Percentiles rank a stretch among this genome's conserved stretches.
phyloP scores from a whole-genome alignment of 2,797 vertebrate species.

The Rhinichthys osculus region DNA sequence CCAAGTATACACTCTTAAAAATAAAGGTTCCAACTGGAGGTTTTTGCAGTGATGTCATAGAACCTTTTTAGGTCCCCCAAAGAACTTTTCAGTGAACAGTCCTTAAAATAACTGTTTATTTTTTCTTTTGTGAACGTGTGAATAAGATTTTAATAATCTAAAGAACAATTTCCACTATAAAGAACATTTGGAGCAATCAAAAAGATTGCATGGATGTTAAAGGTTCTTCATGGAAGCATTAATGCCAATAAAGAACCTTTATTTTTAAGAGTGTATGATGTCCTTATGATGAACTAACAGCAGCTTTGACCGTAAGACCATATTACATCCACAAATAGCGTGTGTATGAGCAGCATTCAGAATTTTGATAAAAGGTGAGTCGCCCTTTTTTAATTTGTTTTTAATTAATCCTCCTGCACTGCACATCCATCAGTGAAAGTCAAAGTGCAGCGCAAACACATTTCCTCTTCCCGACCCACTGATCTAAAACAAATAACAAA shows the following conservation, averaged over 20 bases:
- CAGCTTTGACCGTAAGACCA: background rate
- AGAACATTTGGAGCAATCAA: background rate
- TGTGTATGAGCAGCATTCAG: background rate
- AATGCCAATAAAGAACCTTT: background rate
- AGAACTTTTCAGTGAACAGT: background rate
- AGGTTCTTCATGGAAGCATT: background rate
- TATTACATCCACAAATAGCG: background rate
- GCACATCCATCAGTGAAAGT: slow-evolving; percentile 41
- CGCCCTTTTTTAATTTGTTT: slow-evolving; percentile 51
- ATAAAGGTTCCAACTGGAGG: background rate
- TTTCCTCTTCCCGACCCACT: slow-evolving; percentile 48
- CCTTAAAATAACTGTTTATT: background rate
- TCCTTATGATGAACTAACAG: slow-evolving; percentile 4
- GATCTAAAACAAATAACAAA: slow-evolving; percentile 63
- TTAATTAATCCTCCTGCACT: slow-evolving; percentile 50
- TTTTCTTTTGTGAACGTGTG: background rate
- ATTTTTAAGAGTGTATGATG: background rate
- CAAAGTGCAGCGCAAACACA: slow-evolving; percentile 53
- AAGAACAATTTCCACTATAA: background rate
- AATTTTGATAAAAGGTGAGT: slow-evolving; percentile 43
- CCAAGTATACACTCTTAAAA: background rate
- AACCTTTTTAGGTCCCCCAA: background rate
- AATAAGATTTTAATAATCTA: background rate
- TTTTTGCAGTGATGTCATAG: background rate
- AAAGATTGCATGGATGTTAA: background rate